Evolutionary conservation across 2,797 vertebrate genomes (phyloP), one percentile per base, ranked within the genome.

Genomic region (Ficedula albicollis): DNA sequence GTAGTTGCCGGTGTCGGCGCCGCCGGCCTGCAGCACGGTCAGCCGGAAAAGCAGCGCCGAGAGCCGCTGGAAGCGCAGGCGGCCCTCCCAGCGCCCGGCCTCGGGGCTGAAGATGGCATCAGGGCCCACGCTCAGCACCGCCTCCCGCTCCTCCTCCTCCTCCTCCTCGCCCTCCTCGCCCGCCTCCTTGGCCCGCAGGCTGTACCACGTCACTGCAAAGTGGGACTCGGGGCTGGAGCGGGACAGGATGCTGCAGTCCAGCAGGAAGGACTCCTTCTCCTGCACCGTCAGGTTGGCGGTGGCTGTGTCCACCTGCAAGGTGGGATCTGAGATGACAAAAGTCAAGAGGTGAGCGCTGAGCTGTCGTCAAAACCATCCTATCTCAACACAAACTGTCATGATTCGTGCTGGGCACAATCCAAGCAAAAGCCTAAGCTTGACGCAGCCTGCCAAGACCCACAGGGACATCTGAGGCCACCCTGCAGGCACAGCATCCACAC

Each of bases 141-240:
- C 98, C 36, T 67, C 96, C 25, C 87, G 96, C 30, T 94, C 97
- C 10, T 98, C 97, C 0, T 96, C 75, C 32, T 54, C 94, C 5
- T 91, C 86, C 0, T 25, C 22, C 22, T 30, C 48, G 25, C 97
- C 96, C 0, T 96, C 51, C 36, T 77, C 54, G 1, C 70, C 76
- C 0, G 43, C 84, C 21, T 96, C 97, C 75, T 97, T 98, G 68
- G 94, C 93, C 83, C 96, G 98, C 72, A 98, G 97, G 77, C 97
- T 98, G 44, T 99, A 99, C 99, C 99, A 99, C 15, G 99, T 98
- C 93, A 99, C 99, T 0, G 99, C 99, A 27, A 99, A 99, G 94
- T 98, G 99, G 15, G 99, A 99, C 74, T 99, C 98, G 0, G 98
- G 98, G 73, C 98, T 98, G 1, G 99, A 99, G 96, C 99, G 98